A percentile compares a stretch with the other conserved stretches of the same genome.
Conservation (phyloP, 2,888 invertebrate genomes). For the Amblyteles armatorius region DNA sequence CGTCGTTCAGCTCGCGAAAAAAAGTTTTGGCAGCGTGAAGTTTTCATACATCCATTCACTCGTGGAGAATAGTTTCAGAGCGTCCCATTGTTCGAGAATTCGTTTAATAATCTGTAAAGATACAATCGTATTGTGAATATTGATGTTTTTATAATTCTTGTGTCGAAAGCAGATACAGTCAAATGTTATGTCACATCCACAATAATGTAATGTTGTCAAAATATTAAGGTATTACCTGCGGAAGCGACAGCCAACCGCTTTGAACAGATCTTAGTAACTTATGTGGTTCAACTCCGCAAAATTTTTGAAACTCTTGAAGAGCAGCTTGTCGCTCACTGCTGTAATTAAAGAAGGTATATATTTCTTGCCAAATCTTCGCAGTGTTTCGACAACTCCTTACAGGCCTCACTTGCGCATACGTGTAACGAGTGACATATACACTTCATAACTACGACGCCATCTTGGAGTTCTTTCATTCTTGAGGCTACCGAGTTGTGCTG, state of each 20-base stretch:
- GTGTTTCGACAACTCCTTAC: constrained; percentile 72
- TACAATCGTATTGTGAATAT: constrained; percentile 40
- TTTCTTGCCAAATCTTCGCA: constrained; percentile 75
- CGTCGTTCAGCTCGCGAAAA: too few species aligned
- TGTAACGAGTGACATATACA: constrained; percentile 78
- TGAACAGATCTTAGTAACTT: constrained; percentile 74
- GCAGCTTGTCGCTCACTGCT: constrained; percentile 54
- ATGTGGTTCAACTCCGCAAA: constrained; percentile 72
- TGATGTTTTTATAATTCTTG: background rate
- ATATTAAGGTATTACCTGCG: constrained; percentile 63
- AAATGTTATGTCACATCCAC: too few species aligned
- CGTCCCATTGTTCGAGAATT: too few species aligned
- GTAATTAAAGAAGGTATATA: constrained; percentile 74
- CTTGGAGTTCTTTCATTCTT: constrained; percentile 39
- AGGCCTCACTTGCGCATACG: constrained; percentile 76
- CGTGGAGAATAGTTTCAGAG: too few species aligned
- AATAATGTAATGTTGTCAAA: constrained; percentile 49
- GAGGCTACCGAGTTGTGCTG: constrained; percentile 73
- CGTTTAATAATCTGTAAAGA: background rate
- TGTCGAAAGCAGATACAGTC: too few species aligned
- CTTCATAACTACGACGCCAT: constrained; percentile 68
- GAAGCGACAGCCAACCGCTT: constrained; percentile 77
- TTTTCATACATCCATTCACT: too few species aligned
- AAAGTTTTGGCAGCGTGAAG: background rate
- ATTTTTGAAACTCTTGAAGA: constrained; percentile 52